Evolutionary conservation across 1,140 invertebrate genomes (phyloP).

Genomic region (Limonius californicus): DNA sequence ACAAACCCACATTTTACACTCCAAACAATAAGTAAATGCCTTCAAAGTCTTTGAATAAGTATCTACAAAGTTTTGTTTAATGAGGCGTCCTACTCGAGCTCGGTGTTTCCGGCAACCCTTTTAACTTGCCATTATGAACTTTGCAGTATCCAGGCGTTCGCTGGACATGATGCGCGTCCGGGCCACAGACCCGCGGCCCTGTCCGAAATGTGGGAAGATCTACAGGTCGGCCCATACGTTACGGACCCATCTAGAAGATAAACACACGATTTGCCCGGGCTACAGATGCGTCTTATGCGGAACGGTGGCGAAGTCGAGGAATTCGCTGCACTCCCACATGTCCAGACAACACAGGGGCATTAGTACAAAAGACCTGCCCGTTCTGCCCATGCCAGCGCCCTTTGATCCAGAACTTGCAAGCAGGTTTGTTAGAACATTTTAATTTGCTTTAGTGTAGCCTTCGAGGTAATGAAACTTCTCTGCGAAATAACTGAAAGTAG

Average conservation of each 20-base stretch:
- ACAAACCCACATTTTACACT: too few relatives aligned
- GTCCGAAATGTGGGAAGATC: constrained; percentile 90
- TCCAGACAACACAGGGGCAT: constrained; percentile 86
- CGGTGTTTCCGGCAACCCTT: background rate
- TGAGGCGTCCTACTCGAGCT: too few relatives aligned
- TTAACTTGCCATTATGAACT: background rate
- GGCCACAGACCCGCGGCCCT: constrained; percentile 85
- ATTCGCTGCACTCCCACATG: constrained; percentile 90
- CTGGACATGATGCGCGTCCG: constrained; percentile 80
- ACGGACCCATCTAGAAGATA: constrained; percentile 85
- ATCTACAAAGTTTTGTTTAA: too few relatives aligned
- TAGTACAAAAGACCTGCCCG: constrained; percentile 86
- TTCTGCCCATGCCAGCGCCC: constrained; percentile 83
- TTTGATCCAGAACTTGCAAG: constrained; percentile 85
- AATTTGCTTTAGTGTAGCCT: too few relatives aligned
- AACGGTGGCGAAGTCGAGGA: constrained; percentile 86
- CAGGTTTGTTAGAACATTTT: constrained; percentile 51
- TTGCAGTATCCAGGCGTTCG: constrained; percentile 66
- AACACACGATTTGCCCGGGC: constrained; percentile 87
- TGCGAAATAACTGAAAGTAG: too few relatives aligned
- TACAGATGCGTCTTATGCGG: constrained; percentile 88
- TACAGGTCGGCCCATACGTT: constrained; percentile 87
- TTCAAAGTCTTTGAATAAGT: too few relatives aligned
- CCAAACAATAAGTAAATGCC: too few relatives aligned
- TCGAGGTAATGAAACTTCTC: too few relatives aligned